Conservation (phyloP, 2,113 vertebrate species). For the Pangasianodon hypophthalmus region DNA sequence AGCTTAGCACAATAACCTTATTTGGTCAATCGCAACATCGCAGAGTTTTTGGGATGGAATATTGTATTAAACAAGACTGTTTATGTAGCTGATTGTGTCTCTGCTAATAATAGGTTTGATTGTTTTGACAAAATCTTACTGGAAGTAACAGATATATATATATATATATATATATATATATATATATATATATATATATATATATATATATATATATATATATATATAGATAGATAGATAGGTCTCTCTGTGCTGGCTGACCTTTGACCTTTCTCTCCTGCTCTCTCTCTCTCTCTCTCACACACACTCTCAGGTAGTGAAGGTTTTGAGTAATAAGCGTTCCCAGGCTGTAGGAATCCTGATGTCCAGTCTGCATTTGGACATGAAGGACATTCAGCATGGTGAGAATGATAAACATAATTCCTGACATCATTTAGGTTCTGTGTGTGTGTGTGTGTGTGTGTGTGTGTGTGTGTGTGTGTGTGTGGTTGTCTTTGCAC, state of each 20-base stretch:
- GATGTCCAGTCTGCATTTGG: constrained; percentile 79
- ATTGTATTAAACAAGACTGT: constrained; percentile 19
- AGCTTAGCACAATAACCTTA: constrained; percentile 21
- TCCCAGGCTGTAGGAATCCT: constrained; percentile 92
- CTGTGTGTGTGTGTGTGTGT: background rate
- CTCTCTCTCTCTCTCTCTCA: background rate
- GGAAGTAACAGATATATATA: background rate
- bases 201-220: background rate
- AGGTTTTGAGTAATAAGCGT: constrained; percentile 94
- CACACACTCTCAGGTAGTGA: constrained; percentile 80
- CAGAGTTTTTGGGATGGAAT: background rate
- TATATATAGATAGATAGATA: too few species aligned
- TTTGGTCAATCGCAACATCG: constrained; percentile 26
- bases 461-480: background rate
- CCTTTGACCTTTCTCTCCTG: constrained; percentile 1
- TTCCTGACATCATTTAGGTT: background rate
- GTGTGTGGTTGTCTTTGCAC: background rate
- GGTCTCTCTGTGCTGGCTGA: background rate
- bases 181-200: background rate
- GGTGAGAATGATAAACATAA: constrained; percentile 61
- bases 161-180: background rate
- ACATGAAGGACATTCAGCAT: constrained; percentile 78
- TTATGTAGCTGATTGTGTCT: constrained; percentile 24
- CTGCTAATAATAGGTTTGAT: background rate
- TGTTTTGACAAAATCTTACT: constrained; percentile 4